phyloP scores from a whole-genome alignment of 2,797 vertebrate species.

The Gila robusta region DNA sequence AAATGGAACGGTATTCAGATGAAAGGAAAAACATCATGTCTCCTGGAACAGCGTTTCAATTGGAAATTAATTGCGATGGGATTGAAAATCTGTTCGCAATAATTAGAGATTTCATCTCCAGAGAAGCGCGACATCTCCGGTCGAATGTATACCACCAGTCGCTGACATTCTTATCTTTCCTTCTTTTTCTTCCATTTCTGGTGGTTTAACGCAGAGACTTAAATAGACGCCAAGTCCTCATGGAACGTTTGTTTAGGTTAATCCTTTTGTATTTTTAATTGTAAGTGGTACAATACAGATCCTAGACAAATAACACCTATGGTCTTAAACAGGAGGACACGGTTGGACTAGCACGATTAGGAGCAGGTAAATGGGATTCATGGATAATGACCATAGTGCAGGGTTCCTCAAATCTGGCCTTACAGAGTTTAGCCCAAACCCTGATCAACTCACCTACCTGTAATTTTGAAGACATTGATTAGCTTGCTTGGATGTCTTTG shows the following conservation, averaged over 20 bases:
- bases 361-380: background rate
- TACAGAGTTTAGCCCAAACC: background rate
- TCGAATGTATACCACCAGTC: conserved; percentile 64
- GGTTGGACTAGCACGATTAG: background rate
- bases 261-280: background rate
- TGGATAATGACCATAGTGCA: background rate
- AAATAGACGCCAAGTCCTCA: background rate
- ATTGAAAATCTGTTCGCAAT: conserved; percentile 79
- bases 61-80: conserved; percentile 81
- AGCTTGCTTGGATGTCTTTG: background rate
- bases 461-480: background rate
- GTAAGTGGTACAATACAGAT: background rate
- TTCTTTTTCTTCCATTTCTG: background rate
- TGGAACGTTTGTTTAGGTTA: background rate
- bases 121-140: conserved; percentile 68
- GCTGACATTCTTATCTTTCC: conserved; percentile 4
- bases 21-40: conserved; percentile 79
- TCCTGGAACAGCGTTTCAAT: conserved; percentile 76
- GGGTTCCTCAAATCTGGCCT: background rate
- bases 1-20: conserved; percentile 82
- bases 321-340: background rate
- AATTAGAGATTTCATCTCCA: conserved; percentile 78
- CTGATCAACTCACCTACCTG: background rate
- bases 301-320: no score
- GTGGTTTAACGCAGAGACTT: background rate